Evolutionary conservation across 2,113 vertebrate species (phyloP), one percentile per base, ranked within the genome.

Genomic region (Cettia cetti): DNA sequence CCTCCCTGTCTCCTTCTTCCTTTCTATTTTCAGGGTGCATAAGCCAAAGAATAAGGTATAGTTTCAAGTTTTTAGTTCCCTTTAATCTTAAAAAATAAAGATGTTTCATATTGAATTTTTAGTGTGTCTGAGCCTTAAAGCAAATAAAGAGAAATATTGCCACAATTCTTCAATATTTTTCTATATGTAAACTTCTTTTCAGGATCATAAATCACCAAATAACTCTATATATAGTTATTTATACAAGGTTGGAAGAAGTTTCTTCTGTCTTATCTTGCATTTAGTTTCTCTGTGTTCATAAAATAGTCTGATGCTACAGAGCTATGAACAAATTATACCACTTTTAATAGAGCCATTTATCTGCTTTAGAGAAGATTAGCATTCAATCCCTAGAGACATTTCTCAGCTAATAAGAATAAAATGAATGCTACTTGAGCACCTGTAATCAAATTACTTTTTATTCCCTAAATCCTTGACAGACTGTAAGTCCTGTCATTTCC

Each of bases 391-490:
- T 20, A 78, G 95, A 96, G 97, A 97, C 35, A 76, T 85, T 94
- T 96, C 95, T 96, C 89, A 85, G 86, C 96, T 97, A 98, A 97
- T 97, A 97, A 96, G 96, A 97, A 97, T 97, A 95, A 98, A 98
- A 98, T 97, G 94, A 97, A 97, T 96, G 95, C 79, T 94, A 69
- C 96, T 96, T 95, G 94, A 97, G 93, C 94, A 97, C 96, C 96
- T 98, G 96, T 97, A 98, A 98, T 98, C 96, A 97, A 98, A 98
- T 98, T 97, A 96, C 71, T 94, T 95, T 97, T 97, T 96, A 96
- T 97, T 97, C 90, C 92, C 96, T 94, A 92, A 95, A 95, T 90
- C 74, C 85, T 90, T 97, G 96, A 96, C 94, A 95, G 92, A 95
- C 45, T 75, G 91, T 16, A 96, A 91, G 61, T 85, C 70, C 91